Evolutionary conservation across 2,888 invertebrate species (phyloP).

Genomic region (Thymelicus acteon): DNA sequence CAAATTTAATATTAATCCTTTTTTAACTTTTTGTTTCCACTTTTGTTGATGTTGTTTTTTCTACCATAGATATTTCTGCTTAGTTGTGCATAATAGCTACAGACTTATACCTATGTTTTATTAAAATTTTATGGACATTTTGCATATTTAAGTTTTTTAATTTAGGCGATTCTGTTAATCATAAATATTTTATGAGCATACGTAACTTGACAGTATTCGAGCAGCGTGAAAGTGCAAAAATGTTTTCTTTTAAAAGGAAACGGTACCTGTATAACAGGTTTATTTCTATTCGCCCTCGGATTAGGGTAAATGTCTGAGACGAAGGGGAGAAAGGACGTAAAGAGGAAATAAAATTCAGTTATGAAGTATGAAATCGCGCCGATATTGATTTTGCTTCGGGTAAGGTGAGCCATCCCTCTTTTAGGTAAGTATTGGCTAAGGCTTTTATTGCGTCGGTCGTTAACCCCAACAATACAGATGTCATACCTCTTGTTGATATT

Average conservation of each 20-base stretch:
- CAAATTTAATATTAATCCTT: too few relatives aligned
- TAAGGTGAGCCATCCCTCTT: conserved; percentile 34
- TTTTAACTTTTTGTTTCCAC: too few relatives aligned
- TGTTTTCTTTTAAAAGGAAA: conserved; percentile 26
- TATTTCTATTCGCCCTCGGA: conserved; percentile 42
- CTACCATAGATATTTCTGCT: too few relatives aligned
- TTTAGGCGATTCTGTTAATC: too few relatives aligned
- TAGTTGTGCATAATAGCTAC: too few relatives aligned
- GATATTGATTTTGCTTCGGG: conserved; percentile 56
- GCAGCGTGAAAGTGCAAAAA: not conserved
- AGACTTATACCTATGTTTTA: too few relatives aligned
- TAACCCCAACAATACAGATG: conserved; percentile 19
- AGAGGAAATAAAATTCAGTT: conserved; percentile 54
- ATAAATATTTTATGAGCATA: too few relatives aligned
- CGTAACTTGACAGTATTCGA: not conserved
- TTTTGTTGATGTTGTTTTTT: too few relatives aligned
- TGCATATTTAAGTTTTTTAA: too few relatives aligned
- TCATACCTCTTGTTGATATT: not conserved
- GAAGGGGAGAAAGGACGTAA: conserved; percentile 35
- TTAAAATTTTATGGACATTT: too few relatives aligned
- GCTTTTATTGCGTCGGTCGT: conserved; percentile 32
- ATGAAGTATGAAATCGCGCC: conserved; percentile 58
- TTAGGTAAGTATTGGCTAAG: conserved; percentile 30
- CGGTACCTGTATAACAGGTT: conserved; percentile 39
- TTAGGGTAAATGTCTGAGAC: conserved; percentile 43